These are phyloP conservation scores for Papilio aristodemus DNA, from an alignment of 1,140 invertebrate genomes.

Conservation along the genomic window DNA sequence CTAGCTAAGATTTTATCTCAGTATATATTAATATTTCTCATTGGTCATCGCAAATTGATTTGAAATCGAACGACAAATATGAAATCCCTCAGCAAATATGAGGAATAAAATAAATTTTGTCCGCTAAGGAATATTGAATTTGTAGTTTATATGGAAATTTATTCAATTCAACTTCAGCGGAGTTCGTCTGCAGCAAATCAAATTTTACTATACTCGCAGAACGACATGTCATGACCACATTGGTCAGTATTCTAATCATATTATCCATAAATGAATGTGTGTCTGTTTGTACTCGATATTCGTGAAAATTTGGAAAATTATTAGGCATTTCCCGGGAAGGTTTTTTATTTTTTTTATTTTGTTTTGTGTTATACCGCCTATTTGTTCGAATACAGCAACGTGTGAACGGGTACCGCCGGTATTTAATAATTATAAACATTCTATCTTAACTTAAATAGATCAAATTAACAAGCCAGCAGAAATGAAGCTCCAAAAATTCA, in stretches of 20 bases:
- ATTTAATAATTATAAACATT: too few species aligned
- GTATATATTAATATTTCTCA: not conserved
- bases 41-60: not conserved
- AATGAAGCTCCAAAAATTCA: too few species aligned
- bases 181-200: not conserved
- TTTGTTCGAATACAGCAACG: too few species aligned
- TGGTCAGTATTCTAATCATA: not conserved
- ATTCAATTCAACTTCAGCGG: not conserved
- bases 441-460: too few species aligned
- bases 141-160: conserved; percentile 11
- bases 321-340: too few species aligned
- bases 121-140: not conserved
- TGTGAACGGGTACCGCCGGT: too few species aligned
- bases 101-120: not conserved
- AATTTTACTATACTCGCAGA: not conserved
- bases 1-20: not conserved
- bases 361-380: too few species aligned
- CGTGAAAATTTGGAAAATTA: too few species aligned
- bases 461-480: too few species aligned
- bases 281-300: too few species aligned
- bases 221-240: not conserved
- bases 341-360: too few species aligned
- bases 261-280: too few species aligned
- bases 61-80: conserved; percentile 1
- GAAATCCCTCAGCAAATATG: not conserved